Evolutionary conservation across 2,797 vertebrate species (phyloP), one percentile per base, ranked within the genome.

Genomic region (Buphagus erythrorhynchus): DNA sequence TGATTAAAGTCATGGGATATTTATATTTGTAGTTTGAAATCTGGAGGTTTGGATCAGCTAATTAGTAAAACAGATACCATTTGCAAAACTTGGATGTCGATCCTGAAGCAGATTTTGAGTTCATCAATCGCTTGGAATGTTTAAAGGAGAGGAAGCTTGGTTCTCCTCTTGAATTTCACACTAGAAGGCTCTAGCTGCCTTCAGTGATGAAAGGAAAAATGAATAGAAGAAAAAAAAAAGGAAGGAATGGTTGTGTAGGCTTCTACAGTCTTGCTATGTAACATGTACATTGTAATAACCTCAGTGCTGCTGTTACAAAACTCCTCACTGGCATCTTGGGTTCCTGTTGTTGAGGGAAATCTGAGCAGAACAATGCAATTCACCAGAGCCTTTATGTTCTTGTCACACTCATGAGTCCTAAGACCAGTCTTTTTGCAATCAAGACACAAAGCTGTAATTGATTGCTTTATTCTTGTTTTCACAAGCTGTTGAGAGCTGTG

Each of bases 1-100:
- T 84, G 40, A 81, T 73, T 90, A 57, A 90, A 86, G 43, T 79
- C 16, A 80, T 19, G 28, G 63, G 76, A 79, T 84, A 86, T 81
- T 88, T 83, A 22, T 59, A 86, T 68, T 73, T 72, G 51, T 65
- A 94, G 59, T 88, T 87, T 79, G 93, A 96, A 89, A 93, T 93
- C 73, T 84, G 77, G 76, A 90, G 36, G 20, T 52, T 85, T 81
- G 82, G 25, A 91, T 94, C 66, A 88, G 59, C 33, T 91, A 81
- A 93, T 96, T 94, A 90, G 55, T 55, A 79, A 94, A 86, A 91
- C 7, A 95, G 31, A 96, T 90, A 89, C 55, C 82, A 88, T 95
- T 95, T 95, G 91, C 80, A 92, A 94, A 95, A 95, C 74, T 67
- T 93, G 87, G 92, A 93, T 95, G 74, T 65, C 54, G 68, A 78